These are phyloP conservation scores for Drosophila persimilis DNA, from an alignment of 1,140 invertebrate species.

Conservation along the genomic window DNA sequence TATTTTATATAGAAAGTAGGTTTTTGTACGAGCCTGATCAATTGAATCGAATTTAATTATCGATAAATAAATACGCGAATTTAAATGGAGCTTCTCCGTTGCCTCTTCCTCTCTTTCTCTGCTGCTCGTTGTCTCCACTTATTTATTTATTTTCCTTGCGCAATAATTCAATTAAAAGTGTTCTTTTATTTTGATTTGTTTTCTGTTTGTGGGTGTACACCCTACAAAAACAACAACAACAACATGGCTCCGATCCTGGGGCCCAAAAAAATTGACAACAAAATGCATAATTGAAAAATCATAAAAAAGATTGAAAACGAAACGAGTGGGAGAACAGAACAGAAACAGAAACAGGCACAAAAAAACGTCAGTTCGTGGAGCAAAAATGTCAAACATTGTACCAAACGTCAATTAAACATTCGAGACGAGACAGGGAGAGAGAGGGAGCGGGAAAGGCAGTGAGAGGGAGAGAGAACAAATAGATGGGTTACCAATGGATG, in stretches of 20 bases:
- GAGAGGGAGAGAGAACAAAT: constrained; percentile 27
- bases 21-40: constrained; percentile 1
- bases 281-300: constrained; percentile 62
- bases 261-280: constrained; percentile 16
- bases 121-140: too few species aligned
- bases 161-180: constrained; percentile 71
- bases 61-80: constrained; percentile 45
- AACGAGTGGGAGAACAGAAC: not conserved
- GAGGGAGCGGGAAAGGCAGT: not conserved
- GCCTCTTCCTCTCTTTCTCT: too few species aligned
- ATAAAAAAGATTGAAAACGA: constrained; percentile 24
- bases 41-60: constrained; percentile 52
- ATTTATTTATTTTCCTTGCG: constrained; percentile 48
- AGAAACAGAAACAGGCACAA: constrained; percentile 24
- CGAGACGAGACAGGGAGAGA: constrained; percentile 26
- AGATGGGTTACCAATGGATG: constrained; percentile 12
- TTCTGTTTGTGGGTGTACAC: constrained; percentile 8
- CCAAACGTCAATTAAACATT: constrained; percentile 75
- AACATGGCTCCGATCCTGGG: too few species aligned
- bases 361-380: constrained; percentile 40
- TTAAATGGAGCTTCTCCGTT: constrained; percentile 7
- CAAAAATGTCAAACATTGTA: constrained; percentile 63
- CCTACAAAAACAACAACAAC: too few species aligned
- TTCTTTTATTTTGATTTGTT: constrained; percentile 45
- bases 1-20: too few species aligned